Percentiles rank a stretch among this genome's conserved stretches.
Evolutionary conservation across 2,113 vertebrate genomes (phyloP).

Genomic region (Riparia riparia): DNA sequence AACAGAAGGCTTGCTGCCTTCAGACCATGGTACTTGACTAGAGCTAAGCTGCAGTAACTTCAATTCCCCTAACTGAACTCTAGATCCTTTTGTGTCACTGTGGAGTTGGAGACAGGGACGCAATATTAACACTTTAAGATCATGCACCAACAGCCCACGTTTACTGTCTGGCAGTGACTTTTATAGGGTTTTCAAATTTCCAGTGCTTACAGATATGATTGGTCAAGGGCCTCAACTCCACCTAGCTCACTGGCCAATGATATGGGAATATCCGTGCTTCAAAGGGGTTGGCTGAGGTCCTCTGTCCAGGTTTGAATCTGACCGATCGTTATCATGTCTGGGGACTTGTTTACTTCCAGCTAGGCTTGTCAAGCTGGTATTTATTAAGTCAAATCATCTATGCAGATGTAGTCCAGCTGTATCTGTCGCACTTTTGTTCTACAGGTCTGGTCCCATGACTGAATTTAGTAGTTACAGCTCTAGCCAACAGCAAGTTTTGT

Average conservation of each 20-base stretch:
- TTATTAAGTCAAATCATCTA: not conserved
- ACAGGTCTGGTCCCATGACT: not conserved
- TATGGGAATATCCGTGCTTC: not conserved
- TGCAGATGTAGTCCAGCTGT: not conserved
- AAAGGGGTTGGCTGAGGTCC: not conserved
- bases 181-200: not conserved
- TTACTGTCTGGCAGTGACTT: not conserved
- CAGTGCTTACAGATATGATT: not conserved
- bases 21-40: not conserved
- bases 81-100: not conserved
- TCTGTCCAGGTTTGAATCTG: not conserved
- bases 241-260: not conserved
- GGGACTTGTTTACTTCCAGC: not conserved
- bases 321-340: not conserved
- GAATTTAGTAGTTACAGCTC: not conserved
- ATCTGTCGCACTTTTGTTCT: not conserved
- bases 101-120: not conserved
- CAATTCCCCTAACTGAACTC: not conserved
- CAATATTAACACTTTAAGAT: not conserved
- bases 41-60: not conserved
- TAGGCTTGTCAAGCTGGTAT: not conserved
- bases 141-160: not conserved
- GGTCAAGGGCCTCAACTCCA: not conserved
- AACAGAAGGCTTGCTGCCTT: not conserved
- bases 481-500: not conserved